Base-by-base conservation (phyloP, 2,797 vertebrate species). In the Limosa lapponica region DNA sequence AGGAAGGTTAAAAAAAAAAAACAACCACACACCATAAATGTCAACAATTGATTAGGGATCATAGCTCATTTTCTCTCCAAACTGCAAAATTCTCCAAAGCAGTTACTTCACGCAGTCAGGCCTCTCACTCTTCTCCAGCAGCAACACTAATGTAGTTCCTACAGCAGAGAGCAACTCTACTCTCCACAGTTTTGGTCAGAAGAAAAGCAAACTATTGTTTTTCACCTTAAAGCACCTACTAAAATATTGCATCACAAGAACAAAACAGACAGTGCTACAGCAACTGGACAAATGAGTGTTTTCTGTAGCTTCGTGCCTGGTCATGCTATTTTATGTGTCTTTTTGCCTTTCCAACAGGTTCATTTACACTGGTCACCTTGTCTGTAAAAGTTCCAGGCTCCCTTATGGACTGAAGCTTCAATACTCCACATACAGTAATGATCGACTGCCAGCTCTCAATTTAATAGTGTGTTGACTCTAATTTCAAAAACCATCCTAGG, bases 361-460 rank as follows among this genome's bases (percentile, higher is more conserved):
- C 18, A 74, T 52, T 93, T 44, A 59, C 19, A 24, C 64, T 39
- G 54, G 13, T 6, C 12, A 34, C 24, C 36, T 43, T 77, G 12
- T 43, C 79, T 74, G n/a, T 55, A 48, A 37, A 34, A 54, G 58
- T 32, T 78, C 16, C 44, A 61, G 57, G 32, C 18, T 74, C 19
- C 30, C 14, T 64, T 58, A 61, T 0, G 3, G 32, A 46, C 51
- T 23, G 28, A 75, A 89, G 16, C 28, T 58, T 62, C 65, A 82
- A 10, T 36, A 59, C 11, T 84, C 39, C 20, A 55, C 66, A 36
- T 15, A 39, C 59, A 83, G 25, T n/a, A 77, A 69, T 16, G 41
- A 82, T 18, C 0, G 0, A 65, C 16, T 62, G 36, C 39, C 83
- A 95, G 62, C 54, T 83, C 70, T 66, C 18, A 1, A 0, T 46